phyloP scores from a whole-genome alignment of 2,888 invertebrate genomes.

The Watsonalla binaria region DNA sequence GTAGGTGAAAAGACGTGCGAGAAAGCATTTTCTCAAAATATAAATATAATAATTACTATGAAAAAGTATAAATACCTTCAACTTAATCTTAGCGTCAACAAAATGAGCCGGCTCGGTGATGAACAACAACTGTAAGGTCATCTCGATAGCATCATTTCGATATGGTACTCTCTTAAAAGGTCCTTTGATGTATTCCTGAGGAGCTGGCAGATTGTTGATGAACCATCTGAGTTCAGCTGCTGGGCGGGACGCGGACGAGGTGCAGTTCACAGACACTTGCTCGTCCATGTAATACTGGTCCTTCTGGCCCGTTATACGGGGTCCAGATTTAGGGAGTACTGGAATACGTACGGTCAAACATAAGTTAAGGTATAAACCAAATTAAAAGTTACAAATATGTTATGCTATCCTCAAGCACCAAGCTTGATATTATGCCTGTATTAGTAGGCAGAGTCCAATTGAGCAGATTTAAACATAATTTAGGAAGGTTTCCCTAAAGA shows the following conservation, averaged over 20 bases:
- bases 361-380: background rate
- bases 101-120: slow-evolving; percentile 85
- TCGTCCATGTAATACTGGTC: slow-evolving; percentile 87
- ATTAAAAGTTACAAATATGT: too few relatives aligned
- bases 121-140: slow-evolving; percentile 86
- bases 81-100: slow-evolving; percentile 86
- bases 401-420: too few relatives aligned
- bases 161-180: slow-evolving; percentile 71
- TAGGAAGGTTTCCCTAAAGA: too few relatives aligned
- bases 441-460: too few relatives aligned
- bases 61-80: slow-evolving; percentile 78
- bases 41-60: background rate
- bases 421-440: too few relatives aligned
- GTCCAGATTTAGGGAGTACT: slow-evolving; percentile 88
- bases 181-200: slow-evolving; percentile 64
- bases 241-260: slow-evolving; percentile 87
- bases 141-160: slow-evolving; percentile 81
- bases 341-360: slow-evolving; percentile 31
- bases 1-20: too few relatives aligned
- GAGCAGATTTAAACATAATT: too few relatives aligned
- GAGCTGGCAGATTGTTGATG: slow-evolving; percentile 85
- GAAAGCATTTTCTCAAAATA: too few relatives aligned
- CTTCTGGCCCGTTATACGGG: slow-evolving; percentile 87
- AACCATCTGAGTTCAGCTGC: slow-evolving; percentile 89
- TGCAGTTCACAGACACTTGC: slow-evolving; percentile 87